Percentiles rank a stretch among this genome's conserved stretches.
Conservation (phyloP, 1,140 invertebrate species). For the Tetragnatha versicolor region DNA sequence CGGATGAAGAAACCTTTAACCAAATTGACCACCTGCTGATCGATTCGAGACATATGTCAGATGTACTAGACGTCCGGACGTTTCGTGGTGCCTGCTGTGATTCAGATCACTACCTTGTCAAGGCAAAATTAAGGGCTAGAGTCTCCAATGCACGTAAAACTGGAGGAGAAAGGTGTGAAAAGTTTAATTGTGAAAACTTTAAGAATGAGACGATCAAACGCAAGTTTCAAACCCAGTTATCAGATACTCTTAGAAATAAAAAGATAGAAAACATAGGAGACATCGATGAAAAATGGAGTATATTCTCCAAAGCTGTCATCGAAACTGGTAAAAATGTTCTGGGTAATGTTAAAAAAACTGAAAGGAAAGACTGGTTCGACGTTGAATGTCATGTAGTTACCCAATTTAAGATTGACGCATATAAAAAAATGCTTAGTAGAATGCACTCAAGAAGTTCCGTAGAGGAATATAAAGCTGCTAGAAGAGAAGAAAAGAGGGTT, state of each 20-base stretch:
- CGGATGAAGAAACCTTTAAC: neutral
- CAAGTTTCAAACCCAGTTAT: neutral
- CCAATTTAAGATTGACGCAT: neutral
- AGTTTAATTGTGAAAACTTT: slow-evolving; percentile 7
- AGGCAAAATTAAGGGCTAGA: neutral
- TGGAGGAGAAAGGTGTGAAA: neutral
- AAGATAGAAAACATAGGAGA: neutral
- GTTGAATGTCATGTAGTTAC: too few relatives aligned
- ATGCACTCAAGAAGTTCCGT: neutral
- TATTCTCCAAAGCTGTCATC: neutral
- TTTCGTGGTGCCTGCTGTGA: neutral
- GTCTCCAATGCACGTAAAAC: neutral
- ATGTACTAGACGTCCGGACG: neutral
- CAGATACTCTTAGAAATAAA: neutral
- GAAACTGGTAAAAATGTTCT: too few relatives aligned
- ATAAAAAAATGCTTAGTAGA: slow-evolving; percentile 1
- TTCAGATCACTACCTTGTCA: slow-evolving; percentile 10
- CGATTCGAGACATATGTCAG: neutral
- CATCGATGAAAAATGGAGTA: slow-evolving; percentile 2
- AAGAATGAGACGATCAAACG: neutral
- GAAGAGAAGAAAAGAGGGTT: slow-evolving; percentile 1
- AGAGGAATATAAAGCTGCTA: neutral
- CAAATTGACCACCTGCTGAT: slow-evolving; percentile 5
- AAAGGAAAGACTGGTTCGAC: neutral
- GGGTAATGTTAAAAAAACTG: neutral